Conservation (phyloP, 2,888 invertebrate genomes). For the Pteria penguin region DNA sequence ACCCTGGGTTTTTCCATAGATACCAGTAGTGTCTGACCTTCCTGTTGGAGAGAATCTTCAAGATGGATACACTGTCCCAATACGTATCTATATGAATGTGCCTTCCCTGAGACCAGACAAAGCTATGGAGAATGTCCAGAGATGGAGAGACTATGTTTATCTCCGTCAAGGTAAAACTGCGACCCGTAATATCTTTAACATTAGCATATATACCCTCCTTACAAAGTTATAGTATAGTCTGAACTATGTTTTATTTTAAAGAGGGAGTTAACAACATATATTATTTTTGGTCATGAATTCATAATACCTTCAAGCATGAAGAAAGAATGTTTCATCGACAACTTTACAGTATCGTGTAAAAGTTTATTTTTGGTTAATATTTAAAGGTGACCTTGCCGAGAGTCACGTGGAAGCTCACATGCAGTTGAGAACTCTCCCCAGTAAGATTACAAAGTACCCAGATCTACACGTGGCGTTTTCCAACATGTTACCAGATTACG, state of each 20-base stretch:
- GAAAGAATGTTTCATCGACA: no score
- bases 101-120: conserved; percentile 7
- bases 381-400: conserved; percentile 22
- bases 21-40: conserved; percentile 68
- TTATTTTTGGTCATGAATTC: no score
- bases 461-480: conserved; percentile 5
- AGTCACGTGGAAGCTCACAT: conserved; percentile 1
- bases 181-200: no score
- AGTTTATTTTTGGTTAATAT: no score
- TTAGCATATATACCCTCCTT: no score
- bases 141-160: conserved; percentile 25
- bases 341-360: no score
- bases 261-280: no score
- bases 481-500: conserved; percentile 20
- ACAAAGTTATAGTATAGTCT: no score
- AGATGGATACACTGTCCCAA: conserved; percentile 64
- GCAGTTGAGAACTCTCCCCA: conserved; percentile 4
- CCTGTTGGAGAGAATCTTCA: conserved; percentile 77
- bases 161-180: conserved; percentile 13
- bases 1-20: conserved; percentile 47
- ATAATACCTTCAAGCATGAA: no score
- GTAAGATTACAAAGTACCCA: neutral
- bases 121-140: conserved; percentile 17
- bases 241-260: no score
- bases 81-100: conserved; percentile 59